Base-by-base conservation (phyloP, 2,797 vertebrate genomes). In the Anguilla obscura region DNA sequence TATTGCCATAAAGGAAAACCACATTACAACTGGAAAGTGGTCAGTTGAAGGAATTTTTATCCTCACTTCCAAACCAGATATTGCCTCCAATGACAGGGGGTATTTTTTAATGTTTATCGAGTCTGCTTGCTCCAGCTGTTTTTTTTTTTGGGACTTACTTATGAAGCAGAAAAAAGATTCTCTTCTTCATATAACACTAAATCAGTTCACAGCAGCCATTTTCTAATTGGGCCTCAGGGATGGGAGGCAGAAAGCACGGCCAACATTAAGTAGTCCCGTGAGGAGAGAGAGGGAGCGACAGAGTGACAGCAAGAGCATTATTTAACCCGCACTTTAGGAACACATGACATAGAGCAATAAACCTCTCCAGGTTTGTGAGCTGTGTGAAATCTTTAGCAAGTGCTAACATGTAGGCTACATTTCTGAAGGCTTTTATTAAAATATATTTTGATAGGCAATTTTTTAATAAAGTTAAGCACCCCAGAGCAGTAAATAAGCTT, bases 221-320 rank as follows among this genome's bases (percentile, higher is more conserved):
- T 84, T 85, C 66, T 92, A 94, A 94, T 94, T 94, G 90, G 92
- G 56, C 92, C 8, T 86, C 80, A 27, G 93, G 92, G 94, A 92
- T 40, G 0, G 6, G 80, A 86, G 86, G 90, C 89, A 89, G 88
- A 88, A 89, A 88, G 90, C 90, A 91, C 90, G 48, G 86, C 86
- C 89, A 86, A n/a, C 84, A 86, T 86, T 63, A 84, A 9, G 33
- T 63, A 63, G 56, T 40, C 76, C 76, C 84, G 85, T 89, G 86
- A 90, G 63, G 58, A 85, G 74, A 76, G 36, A 76, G 33, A 71
- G 69, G 9, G 27, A n/a, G 66, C n/a, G n/a, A 27, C n/a, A 84
- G 66, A 76, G 63, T 58, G 56, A 58, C 56, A 58, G 56, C 21
- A 6, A 76, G 74, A 76, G 74, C 74, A 18, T 76, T 76, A 76